phyloP scores from a whole-genome alignment of 2,113 vertebrate species.

The Lucifuga dentata region DNA sequence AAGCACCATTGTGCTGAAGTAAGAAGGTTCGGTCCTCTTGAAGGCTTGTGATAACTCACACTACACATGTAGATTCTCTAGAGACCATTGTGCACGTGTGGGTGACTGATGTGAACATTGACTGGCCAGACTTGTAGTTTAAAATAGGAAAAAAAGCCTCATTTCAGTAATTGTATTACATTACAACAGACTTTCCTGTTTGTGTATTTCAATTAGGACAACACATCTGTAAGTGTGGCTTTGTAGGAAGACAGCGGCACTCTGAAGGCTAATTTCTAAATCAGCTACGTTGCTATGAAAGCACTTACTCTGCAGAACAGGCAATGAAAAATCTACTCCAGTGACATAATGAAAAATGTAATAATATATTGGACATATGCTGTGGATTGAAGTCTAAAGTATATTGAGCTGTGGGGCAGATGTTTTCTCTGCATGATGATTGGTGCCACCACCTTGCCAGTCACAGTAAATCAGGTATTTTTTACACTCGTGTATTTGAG shows the following conservation, averaged over 20 bases:
- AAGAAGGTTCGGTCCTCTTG: slow-evolving; percentile 21
- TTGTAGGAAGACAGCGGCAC: slow-evolving; percentile 9
- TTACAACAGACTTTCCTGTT: slow-evolving; percentile 9
- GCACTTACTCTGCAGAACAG: slow-evolving; percentile 88
- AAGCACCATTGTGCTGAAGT: slow-evolving; percentile 27
- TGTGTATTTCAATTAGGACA: slow-evolving; percentile 43
- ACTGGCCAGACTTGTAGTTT: slow-evolving; percentile 36
- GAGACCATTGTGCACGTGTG: slow-evolving; percentile 9
- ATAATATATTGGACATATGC: slow-evolving; percentile 90
- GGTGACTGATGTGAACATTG: slow-evolving; percentile 49
- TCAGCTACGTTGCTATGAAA: slow-evolving; percentile 82
- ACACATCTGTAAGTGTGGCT: slow-evolving; percentile 6
- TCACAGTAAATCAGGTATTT: slow-evolving; percentile 62
- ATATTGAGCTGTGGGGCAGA: slow-evolving; percentile 77
- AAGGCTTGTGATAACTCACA: slow-evolving; percentile 50
- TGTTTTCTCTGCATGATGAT: slow-evolving; percentile 77
- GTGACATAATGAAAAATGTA: slow-evolving; percentile 91
- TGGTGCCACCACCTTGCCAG: slow-evolving; percentile 43
- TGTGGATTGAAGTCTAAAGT: slow-evolving; percentile 77
- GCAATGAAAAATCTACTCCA: slow-evolving; percentile 82
- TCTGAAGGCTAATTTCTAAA: slow-evolving; percentile 81
- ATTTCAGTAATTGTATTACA: slow-evolving; percentile 38
- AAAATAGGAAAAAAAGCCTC: slow-evolving; percentile 57
- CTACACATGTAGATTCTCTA: slow-evolving; percentile 26
- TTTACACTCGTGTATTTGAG: slow-evolving; percentile 43